Conservation (phyloP, 2,888 invertebrate genomes). For the Drosophila ustulata region DNA sequence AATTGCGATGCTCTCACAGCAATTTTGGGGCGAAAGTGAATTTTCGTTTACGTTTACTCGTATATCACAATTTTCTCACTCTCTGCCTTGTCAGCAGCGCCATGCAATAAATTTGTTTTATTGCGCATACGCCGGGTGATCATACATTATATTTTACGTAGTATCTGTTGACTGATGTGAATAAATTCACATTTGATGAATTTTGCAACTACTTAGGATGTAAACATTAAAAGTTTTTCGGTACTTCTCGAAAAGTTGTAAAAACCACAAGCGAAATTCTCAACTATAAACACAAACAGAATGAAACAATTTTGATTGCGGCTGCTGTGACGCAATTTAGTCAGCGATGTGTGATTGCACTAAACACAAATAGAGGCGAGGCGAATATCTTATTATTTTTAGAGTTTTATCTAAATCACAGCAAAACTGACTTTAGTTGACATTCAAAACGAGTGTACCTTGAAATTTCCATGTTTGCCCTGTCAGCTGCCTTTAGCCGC, state of each 20-base stretch:
- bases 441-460: constrained; percentile 56
- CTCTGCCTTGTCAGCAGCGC: constrained; percentile 21
- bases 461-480: constrained; percentile 50
- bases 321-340: constrained; percentile 49
- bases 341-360: constrained; percentile 37
- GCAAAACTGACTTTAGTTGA: constrained; percentile 54
- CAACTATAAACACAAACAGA: neutral
- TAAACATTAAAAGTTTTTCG: constrained; percentile 22
- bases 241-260: neutral
- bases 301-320: constrained; percentile 24
- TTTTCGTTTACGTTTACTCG: constrained; percentile 35
- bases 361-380: constrained; percentile 24
- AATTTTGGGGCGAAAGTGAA: constrained; percentile 25
- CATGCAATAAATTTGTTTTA: constrained; percentile 50
- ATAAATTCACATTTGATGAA: constrained; percentile 6
- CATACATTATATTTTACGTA: constrained; percentile 1
- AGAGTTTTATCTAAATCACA: constrained; percentile 66
- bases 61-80: constrained; percentile 40
- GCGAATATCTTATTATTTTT: constrained; percentile 29
- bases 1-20: constrained; percentile 19
- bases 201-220: constrained; percentile 3
- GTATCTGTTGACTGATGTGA: constrained; percentile 1
- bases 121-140: constrained; percentile 35
- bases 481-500: constrained; percentile 48
- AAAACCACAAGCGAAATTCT: neutral